Percentiles rank a stretch among this genome's conserved stretches.
Conservation (phyloP, 2,797 vertebrate genomes). For the Smutsia temminckii region DNA sequence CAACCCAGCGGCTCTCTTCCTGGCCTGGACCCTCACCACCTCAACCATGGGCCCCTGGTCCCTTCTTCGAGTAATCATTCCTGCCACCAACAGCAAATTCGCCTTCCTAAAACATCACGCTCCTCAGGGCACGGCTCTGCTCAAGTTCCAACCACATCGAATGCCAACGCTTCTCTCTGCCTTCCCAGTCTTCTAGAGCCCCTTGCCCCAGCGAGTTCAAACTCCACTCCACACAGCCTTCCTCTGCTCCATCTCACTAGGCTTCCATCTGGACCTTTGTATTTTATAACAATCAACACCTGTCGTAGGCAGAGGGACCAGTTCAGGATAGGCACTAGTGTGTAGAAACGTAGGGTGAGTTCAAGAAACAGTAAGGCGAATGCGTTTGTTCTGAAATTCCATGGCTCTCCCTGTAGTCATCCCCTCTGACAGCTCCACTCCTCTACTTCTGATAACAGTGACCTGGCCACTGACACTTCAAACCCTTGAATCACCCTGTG, state of each 20-base stretch:
- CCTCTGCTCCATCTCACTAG: neutral
- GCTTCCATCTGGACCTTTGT: neutral
- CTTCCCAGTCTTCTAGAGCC: too few relatives aligned
- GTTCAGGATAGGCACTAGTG: neutral
- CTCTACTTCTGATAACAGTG: neutral
- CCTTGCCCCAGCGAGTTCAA: accelerated
- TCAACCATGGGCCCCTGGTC: neutral
- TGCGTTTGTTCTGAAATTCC: neutral
- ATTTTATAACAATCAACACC: neutral
- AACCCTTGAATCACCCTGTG: neutral
- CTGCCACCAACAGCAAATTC: neutral
- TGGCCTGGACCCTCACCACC: neutral
- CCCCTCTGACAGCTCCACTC: neutral
- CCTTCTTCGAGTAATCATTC: neutral
- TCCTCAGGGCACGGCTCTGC: neutral
- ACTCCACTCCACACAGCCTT: neutral
- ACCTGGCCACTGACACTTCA: neutral
- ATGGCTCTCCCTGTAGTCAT: neutral
- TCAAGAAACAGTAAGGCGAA: neutral
- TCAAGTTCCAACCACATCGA: too few relatives aligned
- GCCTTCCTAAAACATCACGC: neutral
- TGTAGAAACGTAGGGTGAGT: neutral
- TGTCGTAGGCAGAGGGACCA: neutral
- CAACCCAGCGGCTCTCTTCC: neutral
- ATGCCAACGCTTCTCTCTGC: neutral